Conservation (phyloP, 2,888 invertebrate genomes). For the Syrista parreyssii region DNA sequence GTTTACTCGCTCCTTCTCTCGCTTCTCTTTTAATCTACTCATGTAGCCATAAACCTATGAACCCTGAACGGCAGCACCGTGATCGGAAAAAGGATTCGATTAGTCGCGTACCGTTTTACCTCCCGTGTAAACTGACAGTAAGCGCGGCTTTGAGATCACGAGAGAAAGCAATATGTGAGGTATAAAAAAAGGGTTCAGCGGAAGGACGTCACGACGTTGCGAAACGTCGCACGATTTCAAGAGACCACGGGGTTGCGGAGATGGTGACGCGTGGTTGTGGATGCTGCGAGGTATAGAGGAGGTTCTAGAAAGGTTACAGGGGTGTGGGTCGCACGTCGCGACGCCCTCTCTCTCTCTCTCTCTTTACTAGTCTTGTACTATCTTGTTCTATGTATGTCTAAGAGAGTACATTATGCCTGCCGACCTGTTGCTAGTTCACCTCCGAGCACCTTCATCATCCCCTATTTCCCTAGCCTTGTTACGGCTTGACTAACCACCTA, state of each 20-base stretch:
- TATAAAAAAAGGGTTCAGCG: background rate
- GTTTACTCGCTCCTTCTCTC: constrained; percentile 1
- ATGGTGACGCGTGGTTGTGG: background rate
- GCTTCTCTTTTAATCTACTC: background rate
- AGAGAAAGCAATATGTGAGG: background rate
- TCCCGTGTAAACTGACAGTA: background rate
- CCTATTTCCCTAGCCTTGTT: background rate
- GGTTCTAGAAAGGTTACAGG: background rate
- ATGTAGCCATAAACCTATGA: background rate
- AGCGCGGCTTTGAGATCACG: background rate
- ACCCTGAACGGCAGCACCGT: background rate
- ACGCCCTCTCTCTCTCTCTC: background rate
- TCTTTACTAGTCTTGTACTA: background rate
- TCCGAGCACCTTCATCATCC: constrained; percentile 26
- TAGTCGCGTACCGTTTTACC: background rate
- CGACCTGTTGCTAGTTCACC: constrained; percentile 58
- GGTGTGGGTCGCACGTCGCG: background rate
- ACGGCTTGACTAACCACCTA: background rate
- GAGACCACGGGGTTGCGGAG: too few relatives aligned
- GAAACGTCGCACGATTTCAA: background rate
- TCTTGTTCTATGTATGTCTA: constrained; percentile 34
- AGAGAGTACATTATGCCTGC: constrained; percentile 50
- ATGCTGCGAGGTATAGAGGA: background rate
- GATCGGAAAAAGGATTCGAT: background rate
- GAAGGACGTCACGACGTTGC: background rate